Evolutionary conservation across 2,797 vertebrate species (phyloP).

Genomic region (Periophthalmus magnuspinnatus): DNA sequence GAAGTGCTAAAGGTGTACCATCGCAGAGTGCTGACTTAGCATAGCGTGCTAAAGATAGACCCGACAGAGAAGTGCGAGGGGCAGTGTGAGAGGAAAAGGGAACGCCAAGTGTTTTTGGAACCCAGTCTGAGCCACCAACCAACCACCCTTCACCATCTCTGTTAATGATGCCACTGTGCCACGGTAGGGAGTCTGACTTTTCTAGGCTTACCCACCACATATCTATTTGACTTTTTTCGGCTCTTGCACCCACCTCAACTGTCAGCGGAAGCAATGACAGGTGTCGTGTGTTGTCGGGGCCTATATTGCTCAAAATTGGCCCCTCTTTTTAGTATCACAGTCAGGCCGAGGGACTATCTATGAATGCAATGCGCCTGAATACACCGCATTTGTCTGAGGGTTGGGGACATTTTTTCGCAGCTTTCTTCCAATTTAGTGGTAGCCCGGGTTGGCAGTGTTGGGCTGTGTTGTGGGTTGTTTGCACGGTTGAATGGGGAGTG

Average conservation of each 20-base stretch:
- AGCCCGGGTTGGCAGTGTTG: conserved; percentile 21
- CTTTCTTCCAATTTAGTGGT: conserved; percentile 19
- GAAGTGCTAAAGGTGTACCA: conserved; percentile 72
- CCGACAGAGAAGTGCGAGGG: conserved; percentile 23
- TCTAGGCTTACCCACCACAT: conserved; percentile 63
- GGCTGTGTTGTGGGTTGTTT: conserved; percentile 19
- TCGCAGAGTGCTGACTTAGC: conserved; percentile 75
- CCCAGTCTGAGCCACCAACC: conserved; percentile 35
- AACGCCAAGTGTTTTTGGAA: conserved; percentile 44
- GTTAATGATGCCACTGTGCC: conserved; percentile 68
- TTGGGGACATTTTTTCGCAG: conserved; percentile 7
- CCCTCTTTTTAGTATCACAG: conserved; percentile 41
- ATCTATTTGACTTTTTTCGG: conserved; percentile 26
- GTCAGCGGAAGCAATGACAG: conserved; percentile 63
- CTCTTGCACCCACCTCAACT: conserved; percentile 30
- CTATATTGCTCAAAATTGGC: conserved; percentile 58
- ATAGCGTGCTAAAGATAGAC: conserved; percentile 66
- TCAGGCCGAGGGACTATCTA: conserved; percentile 23
- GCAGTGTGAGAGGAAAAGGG: neutral
- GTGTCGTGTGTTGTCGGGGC: conserved; percentile 55
- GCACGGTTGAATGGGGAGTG: conserved; percentile 10
- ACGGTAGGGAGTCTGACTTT: conserved; percentile 52
- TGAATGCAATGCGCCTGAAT: conserved; percentile 22
- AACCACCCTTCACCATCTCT: conserved; percentile 58
- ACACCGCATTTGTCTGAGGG: conserved; percentile 25